Percentiles rank a stretch among this genome's conserved stretches.
phyloP scores from a whole-genome alignment of 2,113 vertebrate species.

The Fulmarus glacialis region DNA sequence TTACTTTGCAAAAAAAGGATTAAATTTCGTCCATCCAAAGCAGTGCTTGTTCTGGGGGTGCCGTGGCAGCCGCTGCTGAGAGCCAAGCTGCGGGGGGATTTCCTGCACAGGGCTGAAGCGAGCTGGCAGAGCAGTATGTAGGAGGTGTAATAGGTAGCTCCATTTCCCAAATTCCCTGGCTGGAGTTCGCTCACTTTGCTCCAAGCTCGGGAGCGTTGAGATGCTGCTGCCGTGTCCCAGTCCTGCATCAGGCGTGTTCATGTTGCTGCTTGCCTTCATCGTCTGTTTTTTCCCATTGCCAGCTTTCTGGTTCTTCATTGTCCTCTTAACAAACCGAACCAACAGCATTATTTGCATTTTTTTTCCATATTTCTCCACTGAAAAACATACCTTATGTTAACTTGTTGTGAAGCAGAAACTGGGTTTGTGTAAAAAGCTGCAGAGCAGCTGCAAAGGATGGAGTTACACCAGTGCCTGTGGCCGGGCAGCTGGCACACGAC shows the following conservation, averaged over 20 bases:
- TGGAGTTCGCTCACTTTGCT: neutral
- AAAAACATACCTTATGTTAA: neutral
- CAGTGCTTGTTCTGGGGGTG: neutral
- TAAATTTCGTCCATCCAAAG: neutral
- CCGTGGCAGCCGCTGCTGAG: neutral
- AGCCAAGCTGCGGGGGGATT: neutral
- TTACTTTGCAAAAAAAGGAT: neutral
- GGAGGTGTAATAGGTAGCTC: neutral
- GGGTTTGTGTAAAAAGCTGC: neutral
- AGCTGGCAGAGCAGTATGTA: neutral
- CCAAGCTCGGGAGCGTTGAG: neutral
- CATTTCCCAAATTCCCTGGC: neutral
- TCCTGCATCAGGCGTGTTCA: neutral
- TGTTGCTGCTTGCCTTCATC: neutral
- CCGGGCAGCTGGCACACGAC: neutral
- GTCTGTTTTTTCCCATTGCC: accelerated
- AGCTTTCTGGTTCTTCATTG: neutral
- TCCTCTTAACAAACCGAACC: neutral
- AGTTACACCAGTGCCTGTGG: neutral
- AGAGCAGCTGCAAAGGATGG: neutral
- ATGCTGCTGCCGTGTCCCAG: neutral
- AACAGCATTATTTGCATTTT: neutral
- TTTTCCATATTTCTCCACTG: neutral
- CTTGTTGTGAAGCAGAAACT: neutral
- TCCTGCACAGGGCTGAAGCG: neutral